These are phyloP conservation scores for Lota lota DNA, from an alignment of 2,113 vertebrate genomes.

Conservation along the genomic window DNA sequence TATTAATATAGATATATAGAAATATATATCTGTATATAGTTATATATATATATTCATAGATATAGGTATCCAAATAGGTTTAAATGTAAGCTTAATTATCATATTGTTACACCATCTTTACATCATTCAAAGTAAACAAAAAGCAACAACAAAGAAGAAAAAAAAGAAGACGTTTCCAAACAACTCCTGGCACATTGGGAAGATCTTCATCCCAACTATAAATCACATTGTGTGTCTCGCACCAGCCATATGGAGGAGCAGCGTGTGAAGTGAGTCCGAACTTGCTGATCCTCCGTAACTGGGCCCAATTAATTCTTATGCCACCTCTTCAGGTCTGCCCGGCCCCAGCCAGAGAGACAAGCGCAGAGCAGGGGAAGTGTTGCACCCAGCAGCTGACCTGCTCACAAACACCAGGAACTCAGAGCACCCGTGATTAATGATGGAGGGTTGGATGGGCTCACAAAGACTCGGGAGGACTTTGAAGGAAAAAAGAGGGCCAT, in stretches of 20 bases:
- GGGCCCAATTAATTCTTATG: constrained; percentile 87
- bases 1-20: no score
- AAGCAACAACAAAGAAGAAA: no score
- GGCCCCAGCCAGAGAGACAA: constrained; percentile 52
- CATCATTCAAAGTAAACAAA: no score
- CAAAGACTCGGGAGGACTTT: constrained; percentile 81
- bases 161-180: not conserved
- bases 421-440: constrained; percentile 91
- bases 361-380: constrained; percentile 76
- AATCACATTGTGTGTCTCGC: constrained; percentile 94
- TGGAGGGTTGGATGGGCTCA: constrained; percentile 78
- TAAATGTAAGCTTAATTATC: no score
- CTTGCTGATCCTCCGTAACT: constrained; percentile 96
- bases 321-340: constrained; percentile 82
- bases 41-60: no score
- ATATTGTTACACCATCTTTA: no score
- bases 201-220: constrained; percentile 75
- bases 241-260: constrained; percentile 96
- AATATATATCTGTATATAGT: no score
- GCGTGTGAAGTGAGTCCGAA: constrained; percentile 90
- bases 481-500: constrained; percentile 35
- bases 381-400: constrained; percentile 88
- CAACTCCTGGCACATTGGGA: not conserved
- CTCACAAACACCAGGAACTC: constrained; percentile 82
- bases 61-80: no score